Evolutionary conservation across 2,113 vertebrate species (phyloP).

Genomic region (Dipodomys spectabilis): DNA sequence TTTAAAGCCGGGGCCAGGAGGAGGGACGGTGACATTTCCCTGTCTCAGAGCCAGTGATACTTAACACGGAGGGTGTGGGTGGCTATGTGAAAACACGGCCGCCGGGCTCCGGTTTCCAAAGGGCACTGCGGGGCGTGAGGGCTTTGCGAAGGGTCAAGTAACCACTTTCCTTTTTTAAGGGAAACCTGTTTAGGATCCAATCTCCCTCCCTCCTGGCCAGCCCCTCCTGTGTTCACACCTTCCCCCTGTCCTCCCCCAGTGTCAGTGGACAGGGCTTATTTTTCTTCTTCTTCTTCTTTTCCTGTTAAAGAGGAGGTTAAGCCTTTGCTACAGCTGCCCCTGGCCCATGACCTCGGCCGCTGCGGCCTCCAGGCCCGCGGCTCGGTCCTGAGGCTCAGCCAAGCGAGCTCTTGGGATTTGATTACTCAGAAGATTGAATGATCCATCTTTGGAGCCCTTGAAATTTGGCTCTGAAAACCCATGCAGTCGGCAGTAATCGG

Average conservation of each 20-base stretch:
- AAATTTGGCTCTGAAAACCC: slow-evolving; percentile 76
- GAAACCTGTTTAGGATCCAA: slow-evolving; percentile 71
- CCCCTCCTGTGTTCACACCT: slow-evolving; percentile 52
- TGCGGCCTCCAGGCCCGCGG: slow-evolving; percentile 29
- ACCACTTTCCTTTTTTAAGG: slow-evolving; percentile 58
- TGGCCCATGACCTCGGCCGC: neutral
- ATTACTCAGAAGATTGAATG: slow-evolving; percentile 82
- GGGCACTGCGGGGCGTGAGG: slow-evolving; percentile 69
- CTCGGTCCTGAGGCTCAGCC: slow-evolving; percentile 69
- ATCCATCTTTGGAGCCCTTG: slow-evolving; percentile 83
- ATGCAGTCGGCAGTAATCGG: slow-evolving; percentile 78
- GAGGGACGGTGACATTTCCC: slow-evolving; percentile 85
- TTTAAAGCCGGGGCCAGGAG: slow-evolving; percentile 87
- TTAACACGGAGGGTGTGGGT: slow-evolving; percentile 83
- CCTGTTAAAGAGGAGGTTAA: slow-evolving; percentile 20
- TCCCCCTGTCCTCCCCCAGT: slow-evolving; percentile 59
- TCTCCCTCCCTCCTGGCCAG: neutral
- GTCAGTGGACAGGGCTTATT: slow-evolving; percentile 48
- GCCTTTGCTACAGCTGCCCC: slow-evolving; percentile 38
- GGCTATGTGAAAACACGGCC: slow-evolving; percentile 82
- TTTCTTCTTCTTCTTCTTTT: no score
- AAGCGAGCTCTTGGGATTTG: slow-evolving; percentile 66
- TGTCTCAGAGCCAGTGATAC: slow-evolving; percentile 84
- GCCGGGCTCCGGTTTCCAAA: slow-evolving; percentile 78
- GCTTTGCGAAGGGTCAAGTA: slow-evolving; percentile 78